These are phyloP conservation scores for Pemphigus obesinymphae DNA, from an alignment of 1,140 invertebrate species.

Conservation along the genomic window DNA sequence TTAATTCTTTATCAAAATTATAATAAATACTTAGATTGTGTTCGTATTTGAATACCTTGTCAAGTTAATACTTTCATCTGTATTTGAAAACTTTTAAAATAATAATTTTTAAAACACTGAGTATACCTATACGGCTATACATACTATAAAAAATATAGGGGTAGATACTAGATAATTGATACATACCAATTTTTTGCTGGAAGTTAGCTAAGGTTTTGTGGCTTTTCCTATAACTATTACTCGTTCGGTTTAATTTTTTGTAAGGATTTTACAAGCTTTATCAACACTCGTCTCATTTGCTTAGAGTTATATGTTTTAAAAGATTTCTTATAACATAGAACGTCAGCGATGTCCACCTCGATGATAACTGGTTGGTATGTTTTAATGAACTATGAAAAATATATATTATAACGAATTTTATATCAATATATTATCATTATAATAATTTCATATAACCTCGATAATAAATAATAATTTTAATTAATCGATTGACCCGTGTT, in stretches of 20 bases:
- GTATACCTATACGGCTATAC: too few relatives aligned
- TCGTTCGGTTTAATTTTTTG: conserved; percentile 7
- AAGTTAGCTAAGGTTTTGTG: background rate
- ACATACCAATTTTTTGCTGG: background rate
- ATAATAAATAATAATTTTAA: background rate
- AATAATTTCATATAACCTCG: too few relatives aligned
- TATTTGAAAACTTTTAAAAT: too few relatives aligned
- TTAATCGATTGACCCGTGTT: background rate
- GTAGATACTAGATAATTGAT: too few relatives aligned
- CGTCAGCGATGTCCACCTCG: background rate
- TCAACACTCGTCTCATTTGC: background rate
- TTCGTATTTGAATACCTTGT: too few relatives aligned
- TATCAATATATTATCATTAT: background rate
- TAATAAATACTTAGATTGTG: too few relatives aligned
- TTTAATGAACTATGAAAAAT: background rate
- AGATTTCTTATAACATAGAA: conserved; percentile 20
- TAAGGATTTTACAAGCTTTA: background rate
- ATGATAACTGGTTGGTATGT: conserved; percentile 7
- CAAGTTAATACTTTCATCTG: too few relatives aligned
- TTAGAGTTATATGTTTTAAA: background rate
- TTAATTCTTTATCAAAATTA: too few relatives aligned
- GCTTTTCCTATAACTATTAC: conserved; percentile 7
- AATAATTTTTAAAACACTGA: too few relatives aligned
- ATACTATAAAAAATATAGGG: too few relatives aligned
- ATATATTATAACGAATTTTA: background rate